Base-by-base conservation (phyloP, 1,140 invertebrate species). In the Caerostris darwini region DNA sequence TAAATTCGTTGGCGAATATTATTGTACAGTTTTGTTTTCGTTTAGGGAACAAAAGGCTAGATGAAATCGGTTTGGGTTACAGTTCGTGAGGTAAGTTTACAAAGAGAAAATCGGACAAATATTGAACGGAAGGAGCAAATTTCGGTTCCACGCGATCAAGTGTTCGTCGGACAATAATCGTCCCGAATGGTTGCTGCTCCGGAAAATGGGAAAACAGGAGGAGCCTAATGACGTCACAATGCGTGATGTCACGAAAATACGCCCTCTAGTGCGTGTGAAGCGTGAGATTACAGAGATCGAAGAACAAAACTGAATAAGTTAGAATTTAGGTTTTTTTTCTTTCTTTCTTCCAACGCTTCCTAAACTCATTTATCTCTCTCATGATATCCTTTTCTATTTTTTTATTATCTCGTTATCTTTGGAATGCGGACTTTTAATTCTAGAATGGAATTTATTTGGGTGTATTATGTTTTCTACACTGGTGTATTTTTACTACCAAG, bases 201-300 rank as follows among this genome's bases (percentile, higher is more conserved):
- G 77, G 71, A 92, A 92, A 92, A 92, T 92, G 56, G 59, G 77
- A 67, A 92, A 92, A 85, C n/a, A 85, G 90, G 90, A 77, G 90
- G 90, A 34, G 50, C 90, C 64, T 59, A 6, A 17, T 92, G 90
- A 92, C 90, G 90, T 92, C 77, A 83, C 34, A 50, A 34, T 77
- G 71, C 71, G 34, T 77, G 71, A 77, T 77, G 71, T 77, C 71
- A 77, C 71, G 50, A 12, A 19, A 92, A 8, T 10, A 92, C 90
- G 90, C 90, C 90, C 90, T 85, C 90, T 92, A 56, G 90, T 92
- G 71, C 90, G 61, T 67, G 61, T 54, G 67, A 71, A 89, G 67
- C 61, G 64, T 57, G 87, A 71, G 57, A 88, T 88, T 88, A 61
- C 17, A n/a, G 19, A 85, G 56, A 57, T 85, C 57, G 64, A 89